A percentile compares a stretch with the other conserved stretches of the same genome.
These are phyloP conservation scores for Drosophila mercatorum DNA, from an alignment of 2,888 invertebrate genomes.

Conservation along the genomic window DNA sequence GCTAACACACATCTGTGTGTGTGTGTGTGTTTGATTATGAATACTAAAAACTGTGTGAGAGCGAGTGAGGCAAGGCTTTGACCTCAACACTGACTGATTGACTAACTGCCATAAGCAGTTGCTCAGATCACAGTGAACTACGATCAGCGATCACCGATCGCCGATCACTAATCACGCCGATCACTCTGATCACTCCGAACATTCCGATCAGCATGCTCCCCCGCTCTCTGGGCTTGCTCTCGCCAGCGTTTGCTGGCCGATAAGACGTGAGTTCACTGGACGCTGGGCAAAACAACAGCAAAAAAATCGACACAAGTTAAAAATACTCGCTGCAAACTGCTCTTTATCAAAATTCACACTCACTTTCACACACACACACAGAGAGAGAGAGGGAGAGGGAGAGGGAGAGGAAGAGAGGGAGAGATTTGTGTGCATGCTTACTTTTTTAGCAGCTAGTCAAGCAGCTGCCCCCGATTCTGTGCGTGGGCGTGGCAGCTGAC, in stretches of 20 bases:
- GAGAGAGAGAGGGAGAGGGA: not conserved
- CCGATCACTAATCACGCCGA: not conserved
- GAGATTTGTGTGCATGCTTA: not conserved
- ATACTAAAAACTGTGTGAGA: constrained; percentile 17
- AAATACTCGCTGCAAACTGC: constrained; percentile 43
- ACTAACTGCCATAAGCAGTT: constrained; percentile 35
- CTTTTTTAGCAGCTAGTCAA: constrained; percentile 12
- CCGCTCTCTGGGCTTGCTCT: not conserved
- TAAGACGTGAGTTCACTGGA: constrained; percentile 57
- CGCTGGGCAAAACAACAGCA: constrained; percentile 53
- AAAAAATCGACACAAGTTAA: constrained; percentile 43
- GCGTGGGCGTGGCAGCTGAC: constrained; percentile 17
- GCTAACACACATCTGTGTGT: constrained; percentile 1
- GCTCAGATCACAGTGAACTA: not conserved
- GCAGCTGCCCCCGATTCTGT: constrained; percentile 6
- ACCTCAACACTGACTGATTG: constrained; percentile 55
- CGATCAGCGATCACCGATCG: constrained; percentile 31
- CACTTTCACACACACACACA: constrained; percentile 12
- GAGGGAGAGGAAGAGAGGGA: not conserved
- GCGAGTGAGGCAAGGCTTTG: constrained; percentile 49
- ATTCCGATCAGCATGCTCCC: not conserved
- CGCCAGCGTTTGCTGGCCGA: constrained; percentile 42
- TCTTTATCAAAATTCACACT: constrained; percentile 50
- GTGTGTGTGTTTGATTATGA: constrained; percentile 31
- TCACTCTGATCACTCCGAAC: not conserved